phyloP scores from a whole-genome alignment of 1,140 invertebrate species.

The Paramacrobiotus metropolitanus region DNA sequence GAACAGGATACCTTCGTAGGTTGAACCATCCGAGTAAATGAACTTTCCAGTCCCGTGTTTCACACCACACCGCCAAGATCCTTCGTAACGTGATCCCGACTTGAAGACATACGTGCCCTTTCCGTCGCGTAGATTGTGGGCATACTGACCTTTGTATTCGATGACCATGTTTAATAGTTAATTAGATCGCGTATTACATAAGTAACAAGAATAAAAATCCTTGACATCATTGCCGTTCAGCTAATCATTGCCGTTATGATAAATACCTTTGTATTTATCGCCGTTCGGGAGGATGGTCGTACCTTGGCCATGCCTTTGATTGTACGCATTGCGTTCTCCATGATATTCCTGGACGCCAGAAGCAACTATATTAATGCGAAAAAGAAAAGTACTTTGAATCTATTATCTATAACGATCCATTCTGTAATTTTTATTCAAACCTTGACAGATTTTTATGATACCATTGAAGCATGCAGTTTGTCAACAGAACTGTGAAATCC shows the following conservation, averaged over 20 bases:
- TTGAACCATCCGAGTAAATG: neutral
- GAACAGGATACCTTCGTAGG: constrained; percentile 3
- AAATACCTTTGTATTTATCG: neutral
- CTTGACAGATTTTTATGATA: too few relatives aligned
- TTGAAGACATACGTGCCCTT: neutral
- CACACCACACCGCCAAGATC: neutral
- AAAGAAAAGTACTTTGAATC: too few relatives aligned
- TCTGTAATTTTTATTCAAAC: too few relatives aligned
- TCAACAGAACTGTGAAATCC: too few relatives aligned
- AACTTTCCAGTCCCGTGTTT: constrained; percentile 1
- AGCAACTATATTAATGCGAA: too few relatives aligned
- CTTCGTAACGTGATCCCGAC: neutral
- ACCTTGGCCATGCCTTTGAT: neutral
- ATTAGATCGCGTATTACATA: too few relatives aligned
- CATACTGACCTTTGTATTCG: neutral
- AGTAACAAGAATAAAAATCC: too few relatives aligned
- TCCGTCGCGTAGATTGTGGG: neutral
- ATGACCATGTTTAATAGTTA: too few relatives aligned
- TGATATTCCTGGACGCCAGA: neutral
- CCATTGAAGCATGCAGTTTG: too few relatives aligned
- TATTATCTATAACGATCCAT: too few relatives aligned
- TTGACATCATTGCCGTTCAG: too few relatives aligned
- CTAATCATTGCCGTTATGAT: too few relatives aligned
- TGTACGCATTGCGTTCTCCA: neutral
- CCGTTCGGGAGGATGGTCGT: neutral